Evolutionary conservation across 2,797 vertebrate genomes (phyloP).

Genomic region (Gobio occitaniae): DNA sequence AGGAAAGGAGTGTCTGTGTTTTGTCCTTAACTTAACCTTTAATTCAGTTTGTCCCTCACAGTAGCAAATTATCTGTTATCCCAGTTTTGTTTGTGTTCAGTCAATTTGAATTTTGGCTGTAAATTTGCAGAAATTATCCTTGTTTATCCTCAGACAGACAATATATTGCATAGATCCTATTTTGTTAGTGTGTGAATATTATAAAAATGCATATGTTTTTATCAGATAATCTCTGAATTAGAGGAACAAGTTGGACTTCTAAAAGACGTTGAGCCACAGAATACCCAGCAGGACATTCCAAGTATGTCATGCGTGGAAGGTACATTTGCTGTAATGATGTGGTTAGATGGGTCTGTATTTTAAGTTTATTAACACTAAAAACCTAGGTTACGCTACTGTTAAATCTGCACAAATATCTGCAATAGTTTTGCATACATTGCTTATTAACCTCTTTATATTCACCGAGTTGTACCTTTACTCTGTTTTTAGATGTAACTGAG

Average conservation of each 20-base stretch:
- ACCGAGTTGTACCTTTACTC: neutral
- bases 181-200: neutral
- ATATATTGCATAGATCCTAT: neutral
- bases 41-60: neutral
- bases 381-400: neutral
- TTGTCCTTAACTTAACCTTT: conserved; percentile 15
- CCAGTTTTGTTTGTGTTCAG: conserved; percentile 13
- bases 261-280: neutral
- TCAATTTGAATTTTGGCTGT: neutral
- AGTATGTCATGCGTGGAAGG: conserved; percentile 49
- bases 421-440: neutral
- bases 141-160: neutral
- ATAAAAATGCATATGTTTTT: conserved; percentile 28
- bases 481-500: conserved; percentile 58
- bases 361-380: conserved; percentile 3
- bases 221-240: conserved; percentile 76
- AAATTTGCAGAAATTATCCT: neutral
- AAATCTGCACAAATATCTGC: neutral
- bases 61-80: neutral
- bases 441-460: neutral
- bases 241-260: conserved; percentile 57
- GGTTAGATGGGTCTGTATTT: neutral
- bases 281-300: neutral
- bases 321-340: conserved; percentile 45
- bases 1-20: neutral